Evolutionary conservation across 2,888 invertebrate species (phyloP).

Genomic region (Lasioglossum calceatum): DNA sequence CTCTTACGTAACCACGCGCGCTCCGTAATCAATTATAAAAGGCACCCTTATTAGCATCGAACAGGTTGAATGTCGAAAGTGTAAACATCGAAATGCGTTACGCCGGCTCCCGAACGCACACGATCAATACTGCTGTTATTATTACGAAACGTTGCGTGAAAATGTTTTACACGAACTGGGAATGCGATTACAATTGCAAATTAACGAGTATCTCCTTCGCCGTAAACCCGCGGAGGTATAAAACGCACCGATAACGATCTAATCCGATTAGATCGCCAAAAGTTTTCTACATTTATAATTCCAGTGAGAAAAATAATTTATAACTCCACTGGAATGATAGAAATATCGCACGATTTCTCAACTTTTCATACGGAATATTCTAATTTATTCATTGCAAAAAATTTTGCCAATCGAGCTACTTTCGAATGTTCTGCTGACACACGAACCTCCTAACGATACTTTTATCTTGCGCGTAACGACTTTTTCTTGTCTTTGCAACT

Average conservation of each 20-base stretch:
- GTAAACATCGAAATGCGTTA: background rate
- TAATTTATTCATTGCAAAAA: background rate
- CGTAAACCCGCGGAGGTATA: too few relatives aligned
- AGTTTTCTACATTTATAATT: background rate
- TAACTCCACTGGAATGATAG: background rate
- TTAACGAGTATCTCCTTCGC: background rate
- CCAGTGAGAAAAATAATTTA: background rate
- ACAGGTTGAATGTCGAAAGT: constrained; percentile 28
- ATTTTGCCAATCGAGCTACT: background rate
- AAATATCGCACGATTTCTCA: background rate
- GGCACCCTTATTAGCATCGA: constrained; percentile 27
- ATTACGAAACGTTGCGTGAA: constrained; percentile 28
- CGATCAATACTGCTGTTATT: background rate
- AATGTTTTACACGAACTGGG: background rate
- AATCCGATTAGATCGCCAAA: background rate
- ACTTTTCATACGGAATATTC: background rate
- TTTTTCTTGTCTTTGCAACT: background rate
- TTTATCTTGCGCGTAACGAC: background rate
- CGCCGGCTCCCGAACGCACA: background rate
- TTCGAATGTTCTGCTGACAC: background rate
- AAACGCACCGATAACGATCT: background rate
- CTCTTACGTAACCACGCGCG: constrained; percentile 30
- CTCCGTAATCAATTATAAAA: constrained; percentile 36
- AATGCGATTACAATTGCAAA: background rate
- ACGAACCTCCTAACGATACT: background rate